A percentile compares a stretch with the other conserved stretches of the same genome.
phyloP scores from a whole-genome alignment of 2,797 vertebrate species.

The Diplodus puntazzo region DNA sequence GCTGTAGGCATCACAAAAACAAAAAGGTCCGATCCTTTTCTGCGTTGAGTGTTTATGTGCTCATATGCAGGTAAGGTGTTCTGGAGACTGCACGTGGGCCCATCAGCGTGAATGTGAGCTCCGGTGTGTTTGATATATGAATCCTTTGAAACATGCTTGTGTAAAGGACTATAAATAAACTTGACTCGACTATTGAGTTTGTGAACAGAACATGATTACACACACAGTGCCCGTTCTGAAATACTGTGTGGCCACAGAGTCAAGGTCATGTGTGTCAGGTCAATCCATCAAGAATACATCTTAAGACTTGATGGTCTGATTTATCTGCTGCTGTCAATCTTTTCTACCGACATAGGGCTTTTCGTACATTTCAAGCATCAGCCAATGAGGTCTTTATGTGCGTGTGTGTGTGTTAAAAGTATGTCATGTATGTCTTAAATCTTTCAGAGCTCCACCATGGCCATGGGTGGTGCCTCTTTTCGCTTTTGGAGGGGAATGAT shows the following conservation, averaged over 20 bases:
- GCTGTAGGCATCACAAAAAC: neutral
- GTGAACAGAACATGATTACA: conserved; percentile 38
- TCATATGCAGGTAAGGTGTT: conserved; percentile 27
- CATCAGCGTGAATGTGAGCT: conserved; percentile 37
- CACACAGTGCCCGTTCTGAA: conserved; percentile 38
- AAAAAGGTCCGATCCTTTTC: neutral
- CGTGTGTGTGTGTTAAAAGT: conserved; percentile 34
- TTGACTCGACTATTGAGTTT: conserved; percentile 39
- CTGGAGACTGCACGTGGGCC: conserved; percentile 21
- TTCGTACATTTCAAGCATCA: conserved; percentile 27
- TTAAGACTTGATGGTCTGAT: conserved; percentile 41
- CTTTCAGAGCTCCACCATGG: conserved; percentile 54
- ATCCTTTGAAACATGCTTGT: conserved; percentile 54
- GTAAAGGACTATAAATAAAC: conserved; percentile 65
- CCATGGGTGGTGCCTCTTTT: conserved; percentile 58
- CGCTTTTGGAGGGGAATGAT: conserved; percentile 59
- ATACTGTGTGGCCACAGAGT: conserved; percentile 21
- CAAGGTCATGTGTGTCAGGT: conserved; percentile 48
- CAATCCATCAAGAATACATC: conserved; percentile 51
- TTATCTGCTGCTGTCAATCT: conserved; percentile 50
- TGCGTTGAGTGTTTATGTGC: neutral
- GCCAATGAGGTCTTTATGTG: conserved; percentile 13
- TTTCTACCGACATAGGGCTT: conserved; percentile 26
- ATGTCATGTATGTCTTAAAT: conserved; percentile 59
- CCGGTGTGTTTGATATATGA: conserved; percentile 64